Conservation (phyloP, 2,888 invertebrate genomes). For the Tolmerus cingulatus region DNA sequence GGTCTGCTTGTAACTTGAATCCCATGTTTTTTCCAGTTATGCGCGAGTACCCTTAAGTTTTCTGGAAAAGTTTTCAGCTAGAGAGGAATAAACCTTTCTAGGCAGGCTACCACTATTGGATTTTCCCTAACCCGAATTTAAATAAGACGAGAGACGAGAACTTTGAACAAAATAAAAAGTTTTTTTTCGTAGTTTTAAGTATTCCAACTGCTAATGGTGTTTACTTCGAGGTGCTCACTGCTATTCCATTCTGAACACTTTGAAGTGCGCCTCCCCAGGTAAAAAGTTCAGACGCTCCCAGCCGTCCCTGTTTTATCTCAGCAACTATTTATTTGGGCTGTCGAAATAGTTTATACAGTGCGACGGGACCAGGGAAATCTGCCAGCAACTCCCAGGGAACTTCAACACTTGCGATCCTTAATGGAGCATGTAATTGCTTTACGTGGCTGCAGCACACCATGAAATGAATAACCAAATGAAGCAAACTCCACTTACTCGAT, state of each 20-base stretch:
- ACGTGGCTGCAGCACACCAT: neutral
- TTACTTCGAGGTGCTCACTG: neutral
- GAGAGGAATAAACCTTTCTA: neutral
- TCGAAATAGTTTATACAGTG: neutral
- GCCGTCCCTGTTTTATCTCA: neutral
- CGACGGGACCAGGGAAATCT: neutral
- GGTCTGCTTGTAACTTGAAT: conserved; percentile 4
- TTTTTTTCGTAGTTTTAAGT: neutral
- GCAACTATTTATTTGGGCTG: neutral
- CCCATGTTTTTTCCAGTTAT: neutral
- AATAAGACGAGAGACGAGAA: neutral
- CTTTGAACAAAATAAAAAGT: conserved; percentile 5
- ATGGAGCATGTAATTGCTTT: neutral
- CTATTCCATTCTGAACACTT: neutral
- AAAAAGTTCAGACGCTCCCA: neutral
- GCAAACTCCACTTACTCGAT: neutral
- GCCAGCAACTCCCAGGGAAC: neutral
- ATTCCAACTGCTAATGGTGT: conserved; percentile 13
- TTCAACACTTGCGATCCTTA: neutral
- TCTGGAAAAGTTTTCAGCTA: neutral
- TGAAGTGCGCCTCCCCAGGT: neutral
- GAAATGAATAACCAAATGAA: neutral
- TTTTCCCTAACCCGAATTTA: neutral
- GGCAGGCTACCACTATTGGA: neutral
- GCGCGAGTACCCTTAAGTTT: neutral